A percentile compares a stretch with the other conserved stretches of the same genome.
Conservation (phyloP, 2,797 vertebrate species). For the Thripadectes ignobilis region DNA sequence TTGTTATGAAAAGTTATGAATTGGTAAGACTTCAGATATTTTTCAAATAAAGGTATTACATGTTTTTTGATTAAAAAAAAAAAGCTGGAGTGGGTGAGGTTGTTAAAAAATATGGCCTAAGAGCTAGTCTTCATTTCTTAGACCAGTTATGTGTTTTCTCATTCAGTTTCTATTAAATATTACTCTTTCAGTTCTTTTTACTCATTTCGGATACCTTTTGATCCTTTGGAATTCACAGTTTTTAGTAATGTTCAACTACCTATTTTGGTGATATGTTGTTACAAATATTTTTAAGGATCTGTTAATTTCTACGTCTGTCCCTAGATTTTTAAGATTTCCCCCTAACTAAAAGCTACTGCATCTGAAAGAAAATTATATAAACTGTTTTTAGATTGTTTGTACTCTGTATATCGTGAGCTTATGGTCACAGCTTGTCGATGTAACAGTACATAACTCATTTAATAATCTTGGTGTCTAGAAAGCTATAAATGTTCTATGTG, state of each 20-base stretch:
- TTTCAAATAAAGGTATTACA: neutral
- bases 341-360: neutral
- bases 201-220: neutral
- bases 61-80: neutral
- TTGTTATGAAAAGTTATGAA: neutral
- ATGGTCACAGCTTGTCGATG: neutral
- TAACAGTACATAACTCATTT: neutral
- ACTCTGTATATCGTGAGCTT: neutral
- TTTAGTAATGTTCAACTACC: neutral
- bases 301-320: neutral
- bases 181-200: neutral
- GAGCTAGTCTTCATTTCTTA: neutral
- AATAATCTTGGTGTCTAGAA: neutral
- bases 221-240: neutral
- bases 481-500: neutral
- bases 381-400: neutral
- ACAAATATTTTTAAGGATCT: neutral
- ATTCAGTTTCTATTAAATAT: neutral
- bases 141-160: neutral
- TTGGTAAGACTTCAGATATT: neutral
- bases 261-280: neutral
- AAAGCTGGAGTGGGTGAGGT: neutral
- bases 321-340: neutral
- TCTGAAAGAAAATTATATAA: neutral
- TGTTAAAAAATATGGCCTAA: neutral